These are phyloP conservation scores for Calidris pygmaea DNA, from an alignment of 2,113 vertebrate species.

Conservation along the genomic window DNA sequence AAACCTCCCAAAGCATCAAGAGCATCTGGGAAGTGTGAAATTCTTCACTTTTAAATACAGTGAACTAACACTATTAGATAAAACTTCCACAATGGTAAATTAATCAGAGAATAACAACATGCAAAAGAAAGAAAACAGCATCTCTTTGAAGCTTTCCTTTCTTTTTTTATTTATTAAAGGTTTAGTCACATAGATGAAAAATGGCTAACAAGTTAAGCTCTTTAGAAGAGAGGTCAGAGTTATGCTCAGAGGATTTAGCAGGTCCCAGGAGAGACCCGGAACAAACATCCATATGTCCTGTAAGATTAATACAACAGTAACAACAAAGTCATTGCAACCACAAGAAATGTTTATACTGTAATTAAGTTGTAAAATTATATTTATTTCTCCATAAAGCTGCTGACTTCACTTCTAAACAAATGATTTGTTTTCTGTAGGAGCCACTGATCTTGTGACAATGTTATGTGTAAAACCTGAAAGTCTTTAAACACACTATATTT, in stretches of 20 bases:
- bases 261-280: slow-evolving; percentile 1
- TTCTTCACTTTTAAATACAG: slow-evolving; percentile 33
- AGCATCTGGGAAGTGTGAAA: slow-evolving; percentile 52
- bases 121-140: not conserved
- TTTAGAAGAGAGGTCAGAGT: not conserved
- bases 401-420: slow-evolving; percentile 56
- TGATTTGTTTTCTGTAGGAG: slow-evolving; percentile 59
- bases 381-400: slow-evolving; percentile 68
- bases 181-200: slow-evolving; percentile 23
- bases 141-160: not conserved
- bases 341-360: slow-evolving; percentile 49
- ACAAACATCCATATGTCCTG: slow-evolving; percentile 43
- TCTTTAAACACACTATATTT: slow-evolving; percentile 12
- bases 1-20: not conserved
- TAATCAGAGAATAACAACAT: not conserved
- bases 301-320: slow-evolving; percentile 66
- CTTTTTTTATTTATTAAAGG: not conserved
- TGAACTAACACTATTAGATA: slow-evolving; percentile 26
- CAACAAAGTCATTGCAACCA: slow-evolving; percentile 31
- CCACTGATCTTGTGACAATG: slow-evolving; percentile 25
- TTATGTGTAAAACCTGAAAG: not conserved
- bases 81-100: slow-evolving; percentile 29
- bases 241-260: not conserved
- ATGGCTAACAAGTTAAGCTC: not conserved
- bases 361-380: slow-evolving; percentile 68